Percentiles rank a stretch among this genome's conserved stretches.
Evolutionary conservation across 2,113 vertebrate species (phyloP).

Genomic region (Colossoma macropomum): DNA sequence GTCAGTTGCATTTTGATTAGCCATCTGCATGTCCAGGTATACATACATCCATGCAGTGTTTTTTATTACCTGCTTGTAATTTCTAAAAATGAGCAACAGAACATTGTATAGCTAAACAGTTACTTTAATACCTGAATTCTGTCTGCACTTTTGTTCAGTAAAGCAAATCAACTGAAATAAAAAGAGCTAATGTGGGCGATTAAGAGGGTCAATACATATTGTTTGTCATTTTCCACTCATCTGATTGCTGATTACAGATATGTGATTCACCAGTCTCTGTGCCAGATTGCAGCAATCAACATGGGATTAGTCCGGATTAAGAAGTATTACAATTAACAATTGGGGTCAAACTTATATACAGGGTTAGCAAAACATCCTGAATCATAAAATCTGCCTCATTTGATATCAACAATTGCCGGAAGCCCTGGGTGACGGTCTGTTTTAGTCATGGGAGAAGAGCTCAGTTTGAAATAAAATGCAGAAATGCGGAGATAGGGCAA

Average conservation of each 20-base stretch:
- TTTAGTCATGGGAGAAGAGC: background rate
- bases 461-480: background rate
- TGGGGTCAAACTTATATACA: constrained; percentile 28
- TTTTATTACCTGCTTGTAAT: too few relatives aligned
- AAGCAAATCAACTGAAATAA: background rate
- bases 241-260: constrained; percentile 6
- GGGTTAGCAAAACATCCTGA: constrained; percentile 31
- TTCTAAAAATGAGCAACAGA: too few relatives aligned
- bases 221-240: background rate
- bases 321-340: constrained; percentile 19
- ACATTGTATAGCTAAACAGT: too few relatives aligned
- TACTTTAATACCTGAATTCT: background rate
- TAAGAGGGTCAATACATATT: background rate
- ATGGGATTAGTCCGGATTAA: constrained; percentile 1
- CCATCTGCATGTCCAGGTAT: too few relatives aligned
- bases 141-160: background rate
- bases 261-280: background rate
- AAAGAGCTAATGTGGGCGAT: background rate
- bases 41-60: too few relatives aligned
- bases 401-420: constrained; percentile 26
- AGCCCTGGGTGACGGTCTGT: background rate
- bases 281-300: constrained; percentile 12
- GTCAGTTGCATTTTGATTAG: too few relatives aligned
- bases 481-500: background rate
- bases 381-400: constrained; percentile 32